phyloP scores from a whole-genome alignment of 1,140 invertebrate genomes.

The Diabrotica undecimpunctata region DNA sequence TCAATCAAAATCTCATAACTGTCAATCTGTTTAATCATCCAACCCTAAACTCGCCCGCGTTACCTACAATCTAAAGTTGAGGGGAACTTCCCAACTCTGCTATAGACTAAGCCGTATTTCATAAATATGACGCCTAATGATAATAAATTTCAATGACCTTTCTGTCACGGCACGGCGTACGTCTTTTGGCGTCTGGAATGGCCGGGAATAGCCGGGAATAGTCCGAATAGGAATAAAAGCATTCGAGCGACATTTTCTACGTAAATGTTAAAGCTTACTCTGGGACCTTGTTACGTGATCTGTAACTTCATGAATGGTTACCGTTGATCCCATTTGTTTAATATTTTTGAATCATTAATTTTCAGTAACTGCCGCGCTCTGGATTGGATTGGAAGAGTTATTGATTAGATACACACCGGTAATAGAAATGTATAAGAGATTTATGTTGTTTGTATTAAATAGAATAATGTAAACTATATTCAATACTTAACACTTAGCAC shows the following conservation, averaged over 20 bases:
- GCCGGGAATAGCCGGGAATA: neutral
- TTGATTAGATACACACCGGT: neutral
- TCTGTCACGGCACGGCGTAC: conserved; percentile 20
- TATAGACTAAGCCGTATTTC: conserved; percentile 11
- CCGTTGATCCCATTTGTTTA: conserved; percentile 21
- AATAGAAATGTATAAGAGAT: neutral
- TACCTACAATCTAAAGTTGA: too few relatives aligned
- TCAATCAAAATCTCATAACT: too few relatives aligned
- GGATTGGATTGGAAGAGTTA: conserved; percentile 1
- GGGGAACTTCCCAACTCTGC: too few relatives aligned
- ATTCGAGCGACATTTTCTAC: conserved; percentile 36
- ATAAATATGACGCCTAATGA: conserved; percentile 29
- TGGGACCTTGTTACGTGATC: conserved; percentile 35
- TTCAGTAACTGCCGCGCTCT: conserved; percentile 21
- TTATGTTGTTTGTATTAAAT: too few relatives aligned
- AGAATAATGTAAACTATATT: neutral
- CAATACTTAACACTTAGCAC: neutral
- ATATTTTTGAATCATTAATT: conserved; percentile 34
- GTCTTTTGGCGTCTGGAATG: conserved; percentile 5
- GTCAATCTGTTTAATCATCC: too few relatives aligned
- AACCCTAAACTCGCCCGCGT: too few relatives aligned
- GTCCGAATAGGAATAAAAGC: conserved; percentile 26
- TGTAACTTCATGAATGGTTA: conserved; percentile 34
- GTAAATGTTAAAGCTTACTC: conserved; percentile 35
- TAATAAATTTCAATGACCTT: conserved; percentile 35